phyloP scores from a whole-genome alignment of 2,797 vertebrate species.

The Gadopsis bispinosus region DNA sequence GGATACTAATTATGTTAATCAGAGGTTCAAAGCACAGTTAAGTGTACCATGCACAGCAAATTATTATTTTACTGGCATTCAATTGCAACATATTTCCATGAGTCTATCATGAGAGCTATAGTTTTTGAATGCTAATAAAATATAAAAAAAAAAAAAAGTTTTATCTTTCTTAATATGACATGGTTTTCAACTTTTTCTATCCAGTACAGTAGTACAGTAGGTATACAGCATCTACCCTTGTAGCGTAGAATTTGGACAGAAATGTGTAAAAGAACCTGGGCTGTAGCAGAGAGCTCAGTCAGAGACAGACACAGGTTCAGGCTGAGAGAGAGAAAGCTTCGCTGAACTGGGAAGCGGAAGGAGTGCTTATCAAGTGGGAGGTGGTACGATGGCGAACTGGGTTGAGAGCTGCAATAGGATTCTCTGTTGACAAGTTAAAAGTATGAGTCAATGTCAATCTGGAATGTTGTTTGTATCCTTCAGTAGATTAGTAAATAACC shows the following conservation, averaged over 20 bases:
- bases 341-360: neutral
- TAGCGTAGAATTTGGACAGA: neutral
- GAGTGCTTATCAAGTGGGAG: neutral
- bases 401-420: neutral
- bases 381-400: neutral
- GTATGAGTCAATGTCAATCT: neutral
- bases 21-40: neutral
- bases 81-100: neutral
- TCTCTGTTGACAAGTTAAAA: neutral
- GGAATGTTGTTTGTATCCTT: neutral
- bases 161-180: neutral
- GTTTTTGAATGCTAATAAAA: neutral
- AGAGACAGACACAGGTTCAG: neutral
- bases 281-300: neutral
- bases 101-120: neutral
- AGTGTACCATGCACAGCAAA: neutral
- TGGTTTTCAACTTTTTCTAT: neutral
- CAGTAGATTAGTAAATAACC: neutral
- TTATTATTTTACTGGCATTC: neutral
- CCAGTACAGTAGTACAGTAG: neutral
- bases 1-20: neutral
- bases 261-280: neutral
- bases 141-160: neutral
- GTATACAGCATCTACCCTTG: neutral
- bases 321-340: neutral